These are phyloP conservation scores for Picus viridis DNA, from an alignment of 2,797 vertebrate species.

Conservation along the genomic window DNA sequence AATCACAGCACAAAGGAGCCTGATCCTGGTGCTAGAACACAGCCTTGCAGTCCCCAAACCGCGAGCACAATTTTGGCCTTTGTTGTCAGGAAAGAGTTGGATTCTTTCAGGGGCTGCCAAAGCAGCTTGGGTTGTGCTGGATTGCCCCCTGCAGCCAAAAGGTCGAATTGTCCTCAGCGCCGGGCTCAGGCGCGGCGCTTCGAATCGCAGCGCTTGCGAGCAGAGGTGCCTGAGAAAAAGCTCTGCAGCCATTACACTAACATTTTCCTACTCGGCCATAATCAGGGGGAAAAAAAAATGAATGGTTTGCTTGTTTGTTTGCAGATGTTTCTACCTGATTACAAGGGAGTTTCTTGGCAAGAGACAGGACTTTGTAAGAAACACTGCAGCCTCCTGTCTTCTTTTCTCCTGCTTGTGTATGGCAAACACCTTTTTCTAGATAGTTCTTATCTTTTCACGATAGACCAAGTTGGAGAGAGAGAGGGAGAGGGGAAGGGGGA, in stretches of 20 bases:
- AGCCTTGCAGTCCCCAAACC: slow-evolving; percentile 39
- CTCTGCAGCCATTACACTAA: background rate
- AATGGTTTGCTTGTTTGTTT: background rate
- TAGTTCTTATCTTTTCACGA: slow-evolving; percentile 40
- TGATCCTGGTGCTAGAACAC: slow-evolving; percentile 49
- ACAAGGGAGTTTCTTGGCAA: background rate
- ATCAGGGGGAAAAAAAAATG: background rate
- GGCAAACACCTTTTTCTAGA: slow-evolving; percentile 46
- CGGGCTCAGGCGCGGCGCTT: accelerated
- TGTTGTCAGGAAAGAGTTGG: slow-evolving; percentile 64
- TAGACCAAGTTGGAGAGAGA: background rate
- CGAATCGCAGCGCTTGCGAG: background rate
- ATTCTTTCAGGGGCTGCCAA: background rate
- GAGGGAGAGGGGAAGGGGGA: background rate
- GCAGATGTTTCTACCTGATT: slow-evolving; percentile 10
- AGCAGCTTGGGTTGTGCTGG: slow-evolving; percentile 61
- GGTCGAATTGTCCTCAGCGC: background rate
- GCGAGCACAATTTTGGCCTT: slow-evolving; percentile 57
- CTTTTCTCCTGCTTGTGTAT: slow-evolving; percentile 20
- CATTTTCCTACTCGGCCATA: background rate
- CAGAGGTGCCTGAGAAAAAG: background rate
- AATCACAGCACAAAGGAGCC: slow-evolving; percentile 64
- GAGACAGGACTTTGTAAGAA: slow-evolving; percentile 54
- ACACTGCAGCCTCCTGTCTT: background rate
- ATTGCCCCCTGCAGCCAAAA: slow-evolving; percentile 77